Evolutionary conservation across 2,113 vertebrate species (phyloP).

Genomic region (Myotis lucifugus): DNA sequence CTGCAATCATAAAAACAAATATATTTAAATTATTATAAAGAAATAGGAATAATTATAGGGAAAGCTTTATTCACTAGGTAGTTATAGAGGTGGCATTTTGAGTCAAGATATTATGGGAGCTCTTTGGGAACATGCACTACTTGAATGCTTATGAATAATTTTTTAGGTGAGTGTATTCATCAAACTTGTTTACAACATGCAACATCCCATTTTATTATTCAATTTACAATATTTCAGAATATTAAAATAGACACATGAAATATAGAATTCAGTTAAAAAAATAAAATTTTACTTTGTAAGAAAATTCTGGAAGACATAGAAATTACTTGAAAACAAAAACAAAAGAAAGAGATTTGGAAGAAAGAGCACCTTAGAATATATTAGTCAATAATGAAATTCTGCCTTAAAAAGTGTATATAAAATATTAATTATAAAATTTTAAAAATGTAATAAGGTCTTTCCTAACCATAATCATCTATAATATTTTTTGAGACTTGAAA

Average conservation of each 20-base stretch:
- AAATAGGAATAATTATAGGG: background rate
- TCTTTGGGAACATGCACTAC: background rate
- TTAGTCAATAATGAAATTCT: background rate
- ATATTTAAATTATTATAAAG: background rate
- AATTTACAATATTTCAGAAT: constrained; percentile 17
- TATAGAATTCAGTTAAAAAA: background rate
- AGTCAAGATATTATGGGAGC: background rate
- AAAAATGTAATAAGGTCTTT: background rate
- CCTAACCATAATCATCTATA: background rate
- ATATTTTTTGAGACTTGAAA: background rate
- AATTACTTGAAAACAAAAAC: background rate
- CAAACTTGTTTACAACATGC: background rate
- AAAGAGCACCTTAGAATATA: background rate
- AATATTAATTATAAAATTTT: background rate
- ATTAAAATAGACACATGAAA: background rate
- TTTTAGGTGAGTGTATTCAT: background rate
- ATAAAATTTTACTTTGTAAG: background rate
- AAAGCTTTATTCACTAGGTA: background rate
- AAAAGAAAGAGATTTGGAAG: background rate
- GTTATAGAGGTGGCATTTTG: background rate
- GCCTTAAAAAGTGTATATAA: background rate
- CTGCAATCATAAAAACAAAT: background rate
- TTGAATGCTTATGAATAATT: background rate
- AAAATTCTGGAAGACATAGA: background rate
- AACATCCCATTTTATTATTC: background rate